A percentile compares a stretch with the other conserved stretches of the same genome.
Conservation (phyloP, 2,888 invertebrate genomes). For the Drosophila macrothrix region DNA sequence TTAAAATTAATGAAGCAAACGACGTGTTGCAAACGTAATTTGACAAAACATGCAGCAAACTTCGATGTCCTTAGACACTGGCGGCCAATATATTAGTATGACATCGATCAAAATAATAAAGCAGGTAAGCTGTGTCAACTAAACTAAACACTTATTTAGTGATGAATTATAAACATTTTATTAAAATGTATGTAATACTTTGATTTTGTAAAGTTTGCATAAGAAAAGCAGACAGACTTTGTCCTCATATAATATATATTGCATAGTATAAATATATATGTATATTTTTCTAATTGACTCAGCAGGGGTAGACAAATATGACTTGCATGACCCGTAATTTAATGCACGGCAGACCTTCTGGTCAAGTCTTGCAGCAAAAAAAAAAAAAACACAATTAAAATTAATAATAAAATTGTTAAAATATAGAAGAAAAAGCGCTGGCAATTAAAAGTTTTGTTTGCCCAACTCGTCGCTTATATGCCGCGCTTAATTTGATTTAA, state of each 20-base stretch:
- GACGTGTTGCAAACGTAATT: conserved; percentile 45
- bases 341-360: conserved; percentile 3
- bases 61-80: not conserved
- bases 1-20: conserved; percentile 77
- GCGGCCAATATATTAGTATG: not conserved
- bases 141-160: not conserved
- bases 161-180: not conserved
- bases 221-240: not conserved
- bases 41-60: conserved; percentile 3
- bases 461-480: conserved; percentile 39
- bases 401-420: conserved; percentile 24
- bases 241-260: not conserved
- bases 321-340: conserved; percentile 30
- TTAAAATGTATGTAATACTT: not conserved
- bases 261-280: not conserved
- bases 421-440: conserved; percentile 41
- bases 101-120: not conserved
- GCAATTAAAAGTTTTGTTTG: conserved; percentile 67
- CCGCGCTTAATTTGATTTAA: conserved; percentile 69
- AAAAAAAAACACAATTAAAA: conserved; percentile 13
- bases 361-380: conserved; percentile 12
- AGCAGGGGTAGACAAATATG: not conserved
- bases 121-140: not conserved
- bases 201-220: not conserved
- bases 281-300: not conserved